Evolutionary conservation across 2,113 vertebrate species (phyloP).

Genomic region (Salvelinus namaycush): DNA sequence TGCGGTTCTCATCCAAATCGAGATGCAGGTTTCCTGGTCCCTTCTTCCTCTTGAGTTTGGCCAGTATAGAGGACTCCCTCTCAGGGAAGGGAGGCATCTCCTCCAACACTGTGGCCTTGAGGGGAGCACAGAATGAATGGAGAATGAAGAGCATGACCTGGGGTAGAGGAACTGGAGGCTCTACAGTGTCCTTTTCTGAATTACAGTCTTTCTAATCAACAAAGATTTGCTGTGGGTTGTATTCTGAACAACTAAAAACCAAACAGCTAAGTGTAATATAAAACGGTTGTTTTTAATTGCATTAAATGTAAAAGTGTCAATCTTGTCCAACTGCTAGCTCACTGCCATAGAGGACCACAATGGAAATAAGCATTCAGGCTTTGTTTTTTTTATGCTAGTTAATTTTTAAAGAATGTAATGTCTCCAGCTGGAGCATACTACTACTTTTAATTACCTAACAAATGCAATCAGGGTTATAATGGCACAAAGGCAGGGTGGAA

Average conservation of each 20-base stretch:
- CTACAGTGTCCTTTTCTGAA: neutral
- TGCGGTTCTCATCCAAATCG: slow-evolving; percentile 80
- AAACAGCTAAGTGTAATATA: neutral
- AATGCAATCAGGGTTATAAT: too few species aligned
- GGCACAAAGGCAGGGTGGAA: too few species aligned
- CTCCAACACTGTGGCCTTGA: slow-evolving; percentile 85
- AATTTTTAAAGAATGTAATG: too few species aligned
- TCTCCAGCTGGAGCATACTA: too few species aligned
- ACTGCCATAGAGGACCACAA: neutral
- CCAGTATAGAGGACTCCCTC: slow-evolving; percentile 87
- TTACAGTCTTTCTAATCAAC: neutral
- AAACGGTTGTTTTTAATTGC: neutral
- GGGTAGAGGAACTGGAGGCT: slow-evolving; percentile 64
- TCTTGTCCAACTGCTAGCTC: neutral
- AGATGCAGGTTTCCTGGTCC: slow-evolving; percentile 80
- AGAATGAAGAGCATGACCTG: slow-evolving; percentile 35
- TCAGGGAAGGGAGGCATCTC: slow-evolving; percentile 92
- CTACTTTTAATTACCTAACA: too few species aligned
- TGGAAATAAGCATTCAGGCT: neutral
- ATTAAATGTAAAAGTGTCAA: neutral
- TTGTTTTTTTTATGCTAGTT: neutral
- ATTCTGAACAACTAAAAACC: neutral
- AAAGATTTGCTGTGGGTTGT: neutral
- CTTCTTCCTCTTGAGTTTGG: slow-evolving; percentile 89
- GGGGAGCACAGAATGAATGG: slow-evolving; percentile 73